phyloP scores from a whole-genome alignment of 2,113 vertebrate species.

The Synchiropus splendidus region DNA sequence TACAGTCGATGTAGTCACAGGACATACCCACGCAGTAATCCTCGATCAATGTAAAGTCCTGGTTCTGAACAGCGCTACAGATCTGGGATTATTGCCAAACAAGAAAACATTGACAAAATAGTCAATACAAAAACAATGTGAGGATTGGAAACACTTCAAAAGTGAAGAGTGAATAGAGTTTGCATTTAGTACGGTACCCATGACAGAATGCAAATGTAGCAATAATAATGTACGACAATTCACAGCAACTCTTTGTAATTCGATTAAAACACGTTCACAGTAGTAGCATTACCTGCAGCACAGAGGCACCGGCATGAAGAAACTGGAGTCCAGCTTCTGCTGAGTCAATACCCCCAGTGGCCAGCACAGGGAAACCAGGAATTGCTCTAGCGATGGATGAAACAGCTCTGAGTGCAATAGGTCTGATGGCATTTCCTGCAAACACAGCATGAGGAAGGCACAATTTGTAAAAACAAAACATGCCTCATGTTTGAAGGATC shows the following conservation, averaged over 20 bases:
- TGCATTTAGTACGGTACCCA: no score
- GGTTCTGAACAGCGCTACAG: conserved; percentile 92
- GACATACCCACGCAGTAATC: conserved; percentile 81
- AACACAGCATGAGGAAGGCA: neutral
- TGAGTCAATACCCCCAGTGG: conserved; percentile 92
- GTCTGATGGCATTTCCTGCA: conserved; percentile 84
- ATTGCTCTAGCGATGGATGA: conserved; percentile 76
- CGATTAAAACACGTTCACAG: neutral
- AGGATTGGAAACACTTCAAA: no score
- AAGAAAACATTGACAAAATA: neutral
- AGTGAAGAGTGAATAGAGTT: no score
- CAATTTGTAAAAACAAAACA: no score
- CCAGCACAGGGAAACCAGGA: conserved; percentile 83
- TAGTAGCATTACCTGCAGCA: conserved; percentile 75
- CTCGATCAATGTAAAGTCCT: conserved; percentile 91
- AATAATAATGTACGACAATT: no score
- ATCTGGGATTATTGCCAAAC: conserved; percentile 60
- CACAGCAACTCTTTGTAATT: no score
- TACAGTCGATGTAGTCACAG: neutral
- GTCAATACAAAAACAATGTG: no score
- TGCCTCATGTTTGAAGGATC: no score
- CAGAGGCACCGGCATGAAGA: conserved; percentile 83
- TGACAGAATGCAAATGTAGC: no score
- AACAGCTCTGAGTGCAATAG: conserved; percentile 81
- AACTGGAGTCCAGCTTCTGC: conserved; percentile 88